A percentile compares a stretch with the other conserved stretches of the same genome.
These are phyloP conservation scores for Amblyjoppa proteus DNA, from an alignment of 2,888 invertebrate genomes.

Conservation along the genomic window DNA sequence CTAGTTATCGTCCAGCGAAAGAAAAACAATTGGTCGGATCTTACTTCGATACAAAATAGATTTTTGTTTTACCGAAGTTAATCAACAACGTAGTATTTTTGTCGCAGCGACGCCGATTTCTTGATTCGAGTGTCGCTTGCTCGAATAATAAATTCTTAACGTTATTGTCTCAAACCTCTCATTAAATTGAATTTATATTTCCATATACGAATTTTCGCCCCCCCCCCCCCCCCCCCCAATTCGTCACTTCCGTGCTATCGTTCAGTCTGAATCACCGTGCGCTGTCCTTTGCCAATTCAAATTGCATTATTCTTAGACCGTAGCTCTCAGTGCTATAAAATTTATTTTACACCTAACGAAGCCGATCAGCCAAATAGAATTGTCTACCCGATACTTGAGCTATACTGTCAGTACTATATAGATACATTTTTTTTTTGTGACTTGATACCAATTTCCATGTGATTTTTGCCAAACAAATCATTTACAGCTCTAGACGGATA, in stretches of 20 bases:
- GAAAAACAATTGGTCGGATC: too few species aligned
- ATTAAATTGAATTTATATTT: neutral
- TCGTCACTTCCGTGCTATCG: conserved; percentile 16
- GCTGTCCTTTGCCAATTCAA: conserved; percentile 39
- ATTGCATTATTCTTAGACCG: conserved; percentile 50
- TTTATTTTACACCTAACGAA: conserved; percentile 51
- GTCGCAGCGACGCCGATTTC: neutral
- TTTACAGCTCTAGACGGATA: neutral
- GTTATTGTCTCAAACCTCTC: neutral
- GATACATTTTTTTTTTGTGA: neutral
- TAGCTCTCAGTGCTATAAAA: conserved; percentile 23
- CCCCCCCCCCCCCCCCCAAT: neutral
- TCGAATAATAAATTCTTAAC: neutral
- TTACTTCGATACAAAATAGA: neutral
- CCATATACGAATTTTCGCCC: conserved; percentile 10
- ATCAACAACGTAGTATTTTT: neutral
- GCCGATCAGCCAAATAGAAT: conserved; percentile 5
- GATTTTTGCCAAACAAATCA: neutral
- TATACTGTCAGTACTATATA: neutral
- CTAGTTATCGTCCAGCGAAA: neutral
- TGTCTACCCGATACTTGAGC: conserved; percentile 4
- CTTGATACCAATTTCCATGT: neutral
- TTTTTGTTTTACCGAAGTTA: neutral
- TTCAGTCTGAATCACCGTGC: conserved; percentile 3
- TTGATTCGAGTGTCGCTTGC: neutral